Base-by-base conservation (phyloP, 2,113 vertebrate genomes). In the Centropus bengalensis region DNA sequence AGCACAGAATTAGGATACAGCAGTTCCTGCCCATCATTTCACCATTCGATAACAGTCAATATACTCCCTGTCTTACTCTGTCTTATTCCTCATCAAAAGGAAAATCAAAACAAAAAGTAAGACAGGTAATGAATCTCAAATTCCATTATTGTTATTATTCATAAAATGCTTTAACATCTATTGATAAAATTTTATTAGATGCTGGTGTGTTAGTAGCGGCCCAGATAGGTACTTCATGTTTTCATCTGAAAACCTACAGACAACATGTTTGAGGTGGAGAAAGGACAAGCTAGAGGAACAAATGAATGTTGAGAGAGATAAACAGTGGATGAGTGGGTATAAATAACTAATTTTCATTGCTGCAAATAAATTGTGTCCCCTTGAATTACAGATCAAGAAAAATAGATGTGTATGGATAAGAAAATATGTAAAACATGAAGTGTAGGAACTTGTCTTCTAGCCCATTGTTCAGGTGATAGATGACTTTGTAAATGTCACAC, bases 401-500 rank as follows among this genome's bases (percentile, higher is more conserved):
- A 86, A 67, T 27, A 36, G 83, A 40, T 80, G 12, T 30, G 32
- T 78, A 47, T n/a, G 60, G 14, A 74, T 93, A 81, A 89, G 92
- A 56, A 51, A 59, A 55, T 19, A 71, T 15, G 60, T 7, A 28
- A 93, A 73, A 1, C 26, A 38, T 4, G 8, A 91, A 82, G 79
- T 11, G 8, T 27, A 66, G 24, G 55, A 82, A 69, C 56, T 71
- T 84, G 16, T 79, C 64, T 93, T 86, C 81, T 45, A 93, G 81
- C 5, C 54, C 54, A n/a, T 49, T 91, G 36, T 82, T 92, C 84
- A 91, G 49, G 81, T 84, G 69, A 81, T 64, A 38, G 71, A 91
- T 95, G 92, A 95, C 95, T 96, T 97, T 96, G 96, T 95, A 96
- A 94, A 94, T 92, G 95, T 95, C 95, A 95, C 70, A 94, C 27